Evolutionary conservation across 2,797 vertebrate genomes (phyloP), one percentile per base, ranked within the genome.

Genomic region (Galago senegalensis): DNA sequence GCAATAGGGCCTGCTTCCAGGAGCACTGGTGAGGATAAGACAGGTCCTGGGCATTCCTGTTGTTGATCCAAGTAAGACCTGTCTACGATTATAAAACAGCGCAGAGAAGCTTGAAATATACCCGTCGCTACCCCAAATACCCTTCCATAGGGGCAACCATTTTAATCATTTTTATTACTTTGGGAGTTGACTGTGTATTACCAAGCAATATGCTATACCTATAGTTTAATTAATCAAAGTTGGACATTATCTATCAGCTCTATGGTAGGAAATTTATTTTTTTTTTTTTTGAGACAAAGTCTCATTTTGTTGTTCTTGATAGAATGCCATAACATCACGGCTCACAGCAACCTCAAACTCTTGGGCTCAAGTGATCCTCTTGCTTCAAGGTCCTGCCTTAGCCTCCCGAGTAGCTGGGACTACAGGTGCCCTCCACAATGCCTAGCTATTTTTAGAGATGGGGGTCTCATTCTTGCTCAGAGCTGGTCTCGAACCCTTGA

Each of bases 81-180:
- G 56, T 40, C 40, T 14, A 18, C 18, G 79, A 60, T 40, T 27
- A 40, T 61, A 81, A 61, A 81, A 81, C 8, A 27, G 25, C 3
- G 27, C n/a, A 69, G 82, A 73, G 29, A 11, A 65, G 17, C 58
- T 84, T 92, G 14, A 56, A 53, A 75, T 87, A 29, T 13, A 29
- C 23, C 31, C 17, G 13, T 85, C 13, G 34, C 37, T 10, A 17
- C 21, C n/a, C 43, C 60, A 73, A 73, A 34, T 43, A 34, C 1
- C n/a, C 67, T 18, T 80, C 25, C 27, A 11, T 2, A n/a, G 11
- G 16, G 37, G 16, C 14, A 92, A 31, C 40, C 11, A 14, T 82
- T 89, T 29, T 37, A 18, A n/a, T 82, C 37, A 82, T 25, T 69
- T 96, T 91, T 37, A 93, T 37, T n/a, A 49, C n/a, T 63, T 87